Percentiles rank a stretch among this genome's conserved stretches.
phyloP scores from a whole-genome alignment of 53 echinoderm and acorn worm genomes.

The Crossaster papposus region DNA sequence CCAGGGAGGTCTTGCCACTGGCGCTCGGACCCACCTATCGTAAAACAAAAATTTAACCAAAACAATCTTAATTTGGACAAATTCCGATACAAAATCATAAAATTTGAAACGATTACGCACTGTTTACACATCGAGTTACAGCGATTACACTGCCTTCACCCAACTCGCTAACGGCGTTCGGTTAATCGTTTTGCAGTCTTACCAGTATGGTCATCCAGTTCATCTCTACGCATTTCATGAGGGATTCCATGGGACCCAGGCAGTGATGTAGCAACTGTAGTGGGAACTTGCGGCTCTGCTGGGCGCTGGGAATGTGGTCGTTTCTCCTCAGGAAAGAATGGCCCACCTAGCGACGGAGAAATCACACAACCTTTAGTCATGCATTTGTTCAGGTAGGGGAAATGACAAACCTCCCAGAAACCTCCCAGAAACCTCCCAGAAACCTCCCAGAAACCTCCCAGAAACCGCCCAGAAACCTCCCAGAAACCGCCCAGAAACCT shows the following conservation, averaged over 20 bases:
- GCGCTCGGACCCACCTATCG: conserved; percentile 90
- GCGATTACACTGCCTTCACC: too few relatives aligned
- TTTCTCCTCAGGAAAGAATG: conserved; percentile 75
- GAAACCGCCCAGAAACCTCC: too few relatives aligned
- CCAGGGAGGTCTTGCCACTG: conserved; percentile 91
- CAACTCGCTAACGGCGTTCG: too few relatives aligned
- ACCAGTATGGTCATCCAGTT: conserved; percentile 99
- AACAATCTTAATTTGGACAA: too few relatives aligned
- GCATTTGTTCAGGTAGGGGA: too few relatives aligned
- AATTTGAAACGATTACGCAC: too few relatives aligned
- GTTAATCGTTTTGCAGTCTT: too few relatives aligned
- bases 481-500: too few relatives aligned
- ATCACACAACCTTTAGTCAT: not conserved
- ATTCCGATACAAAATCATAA: not conserved
- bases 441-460: too few relatives aligned
- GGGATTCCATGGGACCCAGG: conserved; percentile 79
- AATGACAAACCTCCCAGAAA: too few relatives aligned
- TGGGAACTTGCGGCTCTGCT: conserved; percentile 15
- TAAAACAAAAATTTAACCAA: not conserved
- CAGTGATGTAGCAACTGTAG: conserved; percentile 88
- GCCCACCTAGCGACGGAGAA: conserved; percentile 73
- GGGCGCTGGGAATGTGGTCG: conserved; percentile 33
- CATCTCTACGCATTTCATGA: conserved; percentile 95
- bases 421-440: too few relatives aligned
- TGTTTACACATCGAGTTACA: too few relatives aligned